Evolutionary conservation across 1,140 invertebrate genomes (phyloP).

Genomic region (Drosophila nigrodunni): DNA sequence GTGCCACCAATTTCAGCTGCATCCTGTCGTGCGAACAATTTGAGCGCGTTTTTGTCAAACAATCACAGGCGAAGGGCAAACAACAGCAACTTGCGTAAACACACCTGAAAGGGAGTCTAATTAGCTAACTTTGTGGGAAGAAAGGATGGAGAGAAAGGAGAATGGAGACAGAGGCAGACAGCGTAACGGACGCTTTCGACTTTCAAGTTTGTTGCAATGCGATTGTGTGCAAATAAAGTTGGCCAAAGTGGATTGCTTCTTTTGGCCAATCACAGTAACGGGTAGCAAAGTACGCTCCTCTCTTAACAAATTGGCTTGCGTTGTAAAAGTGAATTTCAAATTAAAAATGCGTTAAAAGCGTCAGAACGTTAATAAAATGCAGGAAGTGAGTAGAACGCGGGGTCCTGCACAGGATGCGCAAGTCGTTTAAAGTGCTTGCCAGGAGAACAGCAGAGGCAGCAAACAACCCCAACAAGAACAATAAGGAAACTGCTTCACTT

Average conservation of each 20-base stretch:
- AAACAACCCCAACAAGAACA: slow-evolving; percentile 32
- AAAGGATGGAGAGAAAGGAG: not conserved
- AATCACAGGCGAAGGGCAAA: not conserved
- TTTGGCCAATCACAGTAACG: not conserved
- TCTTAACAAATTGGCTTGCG: not conserved
- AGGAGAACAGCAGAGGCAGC: slow-evolving; percentile 27
- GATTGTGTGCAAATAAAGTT: not conserved
- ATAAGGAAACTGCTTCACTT: slow-evolving; percentile 68
- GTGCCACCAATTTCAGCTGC: slow-evolving; percentile 5
- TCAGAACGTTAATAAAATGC: slow-evolving; percentile 24
- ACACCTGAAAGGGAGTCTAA: slow-evolving; percentile 31
- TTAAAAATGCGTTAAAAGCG: slow-evolving; percentile 24
- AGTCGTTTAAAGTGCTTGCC: slow-evolving; percentile 23
- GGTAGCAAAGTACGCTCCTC: not conserved
- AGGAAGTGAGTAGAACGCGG: not conserved
- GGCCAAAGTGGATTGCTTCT: not conserved
- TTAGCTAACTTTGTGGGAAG: slow-evolving; percentile 33
- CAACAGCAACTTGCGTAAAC: slow-evolving; percentile 34
- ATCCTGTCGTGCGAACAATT: slow-evolving; percentile 1
- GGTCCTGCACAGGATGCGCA: not conserved
- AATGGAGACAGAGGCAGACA: not conserved
- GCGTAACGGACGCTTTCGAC: not conserved
- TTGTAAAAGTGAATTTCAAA: not conserved
- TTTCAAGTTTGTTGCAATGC: not conserved
- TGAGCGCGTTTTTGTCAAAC: not conserved